Base-by-base conservation (phyloP, 1,140 invertebrate species). In the Drosophila lacteicornis region DNA sequence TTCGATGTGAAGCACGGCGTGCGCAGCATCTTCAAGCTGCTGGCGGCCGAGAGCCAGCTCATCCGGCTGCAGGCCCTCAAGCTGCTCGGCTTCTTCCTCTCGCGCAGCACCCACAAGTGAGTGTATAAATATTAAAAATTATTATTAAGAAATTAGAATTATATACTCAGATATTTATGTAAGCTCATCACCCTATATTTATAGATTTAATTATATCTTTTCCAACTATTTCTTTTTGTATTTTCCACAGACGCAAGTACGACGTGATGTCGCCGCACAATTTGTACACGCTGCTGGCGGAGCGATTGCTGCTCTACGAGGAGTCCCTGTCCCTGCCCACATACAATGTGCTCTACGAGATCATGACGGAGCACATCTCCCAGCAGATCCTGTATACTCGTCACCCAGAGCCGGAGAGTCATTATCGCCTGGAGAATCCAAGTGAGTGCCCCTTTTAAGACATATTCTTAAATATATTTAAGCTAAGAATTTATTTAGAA, bases 261-360 rank as follows among this genome's bases (percentile, higher is more conserved):
- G 98, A 99, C 93, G 98, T 99, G 13, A 99, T 99, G 98, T 98
- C 97, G 82, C 98, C 98, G 5, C 96, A 99, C 93, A 99, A 99
- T 95, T 94, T 99, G 79, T 99, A 99, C 94, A 99, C 98, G 17
- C 93, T 99, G 68, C 94, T 99, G 60, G 97, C 98, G 4, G 99
- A 99, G 93, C 95, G 98, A 70, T 94, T 99, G 61, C 94, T 99
- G 68, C 93, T 98, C 8, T 97, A 99, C 91, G 96, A 98, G 90
- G 97, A 97, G 93, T 96, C 96, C 17, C 94, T 99, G 19, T 96
- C 97, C 19, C 94, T 99, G 92, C 96, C 98, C 43, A 99, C 97
- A 11, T 99, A 99, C 94, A 99, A 99, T 94, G 98, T 98, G 68
- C 95, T 99, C n/a, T 99, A 99, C 94, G 99, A 99, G 95, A 97